A percentile compares a stretch with the other conserved stretches of the same genome.
phyloP scores from a whole-genome alignment of 2,797 vertebrate species.

The Tenualosa thibaudeaui region DNA sequence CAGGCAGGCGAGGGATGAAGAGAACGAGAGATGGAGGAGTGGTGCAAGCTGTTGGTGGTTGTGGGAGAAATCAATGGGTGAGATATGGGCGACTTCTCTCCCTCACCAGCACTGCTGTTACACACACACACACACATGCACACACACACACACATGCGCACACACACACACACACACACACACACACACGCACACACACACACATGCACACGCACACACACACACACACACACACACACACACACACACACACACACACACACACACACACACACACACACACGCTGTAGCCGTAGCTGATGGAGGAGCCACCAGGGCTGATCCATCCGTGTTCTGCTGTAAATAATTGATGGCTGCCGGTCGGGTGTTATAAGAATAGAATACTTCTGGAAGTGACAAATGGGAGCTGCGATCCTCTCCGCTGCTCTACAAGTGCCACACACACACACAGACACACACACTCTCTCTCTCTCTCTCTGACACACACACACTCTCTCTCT shows the following conservation, averaged over 20 bases:
- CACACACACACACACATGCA: no score
- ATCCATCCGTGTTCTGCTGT: constrained; percentile 65
- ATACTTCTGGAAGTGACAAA: constrained; percentile 77
- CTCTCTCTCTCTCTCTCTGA: no score
- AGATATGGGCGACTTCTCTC: neutral
- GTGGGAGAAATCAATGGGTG: neutral
- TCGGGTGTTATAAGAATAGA: constrained; percentile 78
- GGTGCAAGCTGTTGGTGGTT: neutral
- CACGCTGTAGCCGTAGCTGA: constrained; percentile 40
- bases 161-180: no score
- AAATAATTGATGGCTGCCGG: constrained; percentile 79
- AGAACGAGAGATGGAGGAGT: neutral
- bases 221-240: no score
- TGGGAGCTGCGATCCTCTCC: constrained; percentile 49
- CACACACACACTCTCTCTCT: no score
- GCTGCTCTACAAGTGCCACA: neutral
- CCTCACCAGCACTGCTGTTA: neutral
- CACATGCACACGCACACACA: no score
- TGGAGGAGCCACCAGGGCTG: constrained; percentile 12
- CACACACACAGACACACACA: no score
- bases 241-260: no score
- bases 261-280: no score
- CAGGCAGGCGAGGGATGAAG: no score
- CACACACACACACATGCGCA: no score
- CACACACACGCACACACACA: no score